Evolutionary conservation across 2,113 vertebrate genomes (phyloP).

Genomic region (Crocuta crocuta): DNA sequence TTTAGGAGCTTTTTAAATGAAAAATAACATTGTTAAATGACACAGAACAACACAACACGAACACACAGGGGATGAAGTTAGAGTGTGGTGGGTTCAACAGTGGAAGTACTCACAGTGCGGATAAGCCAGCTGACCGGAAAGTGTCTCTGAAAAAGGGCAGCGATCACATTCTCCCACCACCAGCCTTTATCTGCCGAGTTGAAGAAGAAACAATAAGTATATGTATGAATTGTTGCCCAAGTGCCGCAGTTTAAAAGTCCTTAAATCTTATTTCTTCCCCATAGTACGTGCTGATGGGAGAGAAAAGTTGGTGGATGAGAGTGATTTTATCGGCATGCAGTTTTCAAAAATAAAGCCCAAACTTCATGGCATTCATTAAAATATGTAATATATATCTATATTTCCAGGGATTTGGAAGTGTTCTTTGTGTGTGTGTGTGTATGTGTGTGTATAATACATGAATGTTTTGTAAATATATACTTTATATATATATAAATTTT

Average conservation of each 20-base stretch:
- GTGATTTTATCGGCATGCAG: background rate
- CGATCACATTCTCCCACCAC: conserved; percentile 94
- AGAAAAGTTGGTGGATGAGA: background rate
- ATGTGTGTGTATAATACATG: background rate
- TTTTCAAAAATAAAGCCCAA: background rate
- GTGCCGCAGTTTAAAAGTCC: background rate
- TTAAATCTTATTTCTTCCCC: background rate
- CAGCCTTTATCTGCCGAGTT: conserved; percentile 81
- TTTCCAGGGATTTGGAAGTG: background rate
- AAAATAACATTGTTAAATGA: background rate
- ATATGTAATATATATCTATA: background rate
- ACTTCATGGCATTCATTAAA: background rate
- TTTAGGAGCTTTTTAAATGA: background rate
- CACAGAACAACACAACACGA: background rate
- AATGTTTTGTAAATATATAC: background rate
- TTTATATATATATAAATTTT: too few species aligned
- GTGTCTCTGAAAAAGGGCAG: conserved; percentile 89
- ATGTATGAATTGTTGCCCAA: background rate
- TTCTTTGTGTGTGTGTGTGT: background rate
- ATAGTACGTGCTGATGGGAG: background rate
- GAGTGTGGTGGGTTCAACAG: rapidly evolving
- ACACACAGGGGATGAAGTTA: background rate
- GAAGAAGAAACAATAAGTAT: background rate
- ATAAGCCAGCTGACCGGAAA: conserved; percentile 94
- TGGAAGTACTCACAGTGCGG: conserved; percentile 89